Percentiles rank a stretch among this genome's conserved stretches.
These are phyloP conservation scores for Hylaeus anthracinus DNA, from an alignment of 1,140 invertebrate species.

Conservation along the genomic window DNA sequence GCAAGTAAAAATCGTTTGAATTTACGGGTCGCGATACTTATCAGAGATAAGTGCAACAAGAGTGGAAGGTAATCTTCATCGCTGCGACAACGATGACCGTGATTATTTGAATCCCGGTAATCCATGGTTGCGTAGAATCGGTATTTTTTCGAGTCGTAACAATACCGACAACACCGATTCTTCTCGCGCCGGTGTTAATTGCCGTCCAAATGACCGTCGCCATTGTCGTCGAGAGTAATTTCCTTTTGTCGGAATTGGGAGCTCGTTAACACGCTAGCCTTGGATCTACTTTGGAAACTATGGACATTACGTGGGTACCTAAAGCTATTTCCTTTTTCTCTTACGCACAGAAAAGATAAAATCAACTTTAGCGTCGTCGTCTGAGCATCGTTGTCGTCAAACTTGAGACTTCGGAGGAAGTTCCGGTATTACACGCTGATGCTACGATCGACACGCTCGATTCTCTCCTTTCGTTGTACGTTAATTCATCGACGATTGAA, in stretches of 20 bases:
- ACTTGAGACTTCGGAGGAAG: not conserved
- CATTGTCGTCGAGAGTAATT: conserved; percentile 8
- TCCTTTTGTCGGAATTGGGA: too few relatives aligned
- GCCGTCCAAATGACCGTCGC: conserved; percentile 16
- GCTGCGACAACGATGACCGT: not conserved
- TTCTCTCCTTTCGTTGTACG: not conserved
- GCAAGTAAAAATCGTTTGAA: too few relatives aligned
- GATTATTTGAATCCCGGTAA: conserved; percentile 26
- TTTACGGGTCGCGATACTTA: too few relatives aligned
- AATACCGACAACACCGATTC: conserved; percentile 20
- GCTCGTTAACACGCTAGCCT: too few relatives aligned
- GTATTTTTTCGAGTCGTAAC: conserved; percentile 14
- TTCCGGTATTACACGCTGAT: not conserved
- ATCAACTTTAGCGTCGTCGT: too few relatives aligned
- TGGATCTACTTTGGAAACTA: too few relatives aligned
- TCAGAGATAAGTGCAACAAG: too few relatives aligned
- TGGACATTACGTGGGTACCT: too few relatives aligned
- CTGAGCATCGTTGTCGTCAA: too few relatives aligned
- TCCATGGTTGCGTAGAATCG: conserved; percentile 4
- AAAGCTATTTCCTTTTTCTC: too few relatives aligned
- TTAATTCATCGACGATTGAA: conserved; percentile 47
- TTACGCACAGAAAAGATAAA: too few relatives aligned
- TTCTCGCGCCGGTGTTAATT: conserved; percentile 35
- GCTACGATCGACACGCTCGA: not conserved
- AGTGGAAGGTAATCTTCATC: not conserved